Evolutionary conservation across 2,888 invertebrate genomes (phyloP), one percentile per base, ranked within the genome.

Genomic region (Linnaemya tessellans): DNA sequence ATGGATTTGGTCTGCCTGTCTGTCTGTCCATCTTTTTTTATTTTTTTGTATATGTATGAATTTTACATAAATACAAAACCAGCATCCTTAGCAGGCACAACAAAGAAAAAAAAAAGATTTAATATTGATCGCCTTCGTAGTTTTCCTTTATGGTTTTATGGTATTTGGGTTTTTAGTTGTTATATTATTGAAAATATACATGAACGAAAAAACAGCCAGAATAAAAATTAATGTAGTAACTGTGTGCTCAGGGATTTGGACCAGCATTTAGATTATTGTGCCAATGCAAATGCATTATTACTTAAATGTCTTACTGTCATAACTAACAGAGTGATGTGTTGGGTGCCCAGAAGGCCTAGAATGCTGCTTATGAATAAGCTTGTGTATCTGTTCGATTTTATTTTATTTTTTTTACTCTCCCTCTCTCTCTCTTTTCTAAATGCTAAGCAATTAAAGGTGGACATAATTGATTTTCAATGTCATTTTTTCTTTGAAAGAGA

Each of bases 391-490:
- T 64, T n/a, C 20, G 20, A 35, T 58, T 43, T 22, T 0, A 5
- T 35, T 60, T n/a, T 18, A 18, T 70, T 46, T 68, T 43, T 30
- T 49, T 60, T 18, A 7, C 46, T n/a, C 35, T 18, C n/a, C 3
- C 35, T 54, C n/a, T 11, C 25, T 58, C 22, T 7, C 22, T 43
- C 1, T 56, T 38, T 13, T 56, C 62, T 75, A 75, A 79, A 75
- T 79, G 51, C 65, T 60, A 79, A 82, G 82, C 82, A 85, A 85
- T 85, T 85, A 85, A 85, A 85, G 85, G 85, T 85, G 85, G 82
- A 85, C 79, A 85, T 85, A 85, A 85, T 85, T 85, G 85, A 85
- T 85, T 79, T 82, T 82, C 75, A n/a, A n/a, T n/a, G n/a, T n/a
- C n/a, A n/a, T n/a, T n/a, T n/a, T n/a, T n/a, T n/a, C n/a, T n/a